These are phyloP conservation scores for Nicator chloris DNA, from an alignment of 2,113 vertebrate genomes.

Conservation along the genomic window DNA sequence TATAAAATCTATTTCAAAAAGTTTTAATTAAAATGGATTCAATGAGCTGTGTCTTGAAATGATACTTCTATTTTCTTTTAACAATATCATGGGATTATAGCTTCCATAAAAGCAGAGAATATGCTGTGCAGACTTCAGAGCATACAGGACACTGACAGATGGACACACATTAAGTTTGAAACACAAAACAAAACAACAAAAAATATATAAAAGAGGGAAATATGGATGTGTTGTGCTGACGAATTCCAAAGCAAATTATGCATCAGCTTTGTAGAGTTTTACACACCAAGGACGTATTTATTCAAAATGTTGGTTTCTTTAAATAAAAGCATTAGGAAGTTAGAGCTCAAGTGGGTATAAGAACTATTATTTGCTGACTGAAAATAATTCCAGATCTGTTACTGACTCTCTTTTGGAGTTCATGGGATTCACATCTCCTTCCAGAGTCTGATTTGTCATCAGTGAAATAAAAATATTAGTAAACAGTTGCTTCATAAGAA, in stretches of 20 bases:
- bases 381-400: neutral
- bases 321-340: neutral
- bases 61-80: neutral
- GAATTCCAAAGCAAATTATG: neutral
- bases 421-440: neutral
- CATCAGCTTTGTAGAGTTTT: neutral
- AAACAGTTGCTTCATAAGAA: neutral
- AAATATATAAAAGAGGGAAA: neutral
- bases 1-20: conserved; percentile 32
- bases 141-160: neutral
- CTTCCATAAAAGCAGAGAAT: neutral
- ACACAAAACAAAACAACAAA: neutral
- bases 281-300: neutral
- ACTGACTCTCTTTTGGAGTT: neutral
- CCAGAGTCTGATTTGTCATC: neutral
- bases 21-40: conserved; percentile 36
- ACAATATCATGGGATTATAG: neutral
- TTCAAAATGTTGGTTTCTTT: neutral
- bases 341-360: neutral
- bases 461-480: neutral
- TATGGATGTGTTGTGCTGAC: neutral
- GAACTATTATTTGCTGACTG: neutral
- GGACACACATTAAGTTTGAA: neutral
- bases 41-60: neutral
- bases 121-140: neutral